Evolutionary conservation across 2,797 vertebrate species (phyloP).

Genomic region (Pyrocephalus nanus): DNA sequence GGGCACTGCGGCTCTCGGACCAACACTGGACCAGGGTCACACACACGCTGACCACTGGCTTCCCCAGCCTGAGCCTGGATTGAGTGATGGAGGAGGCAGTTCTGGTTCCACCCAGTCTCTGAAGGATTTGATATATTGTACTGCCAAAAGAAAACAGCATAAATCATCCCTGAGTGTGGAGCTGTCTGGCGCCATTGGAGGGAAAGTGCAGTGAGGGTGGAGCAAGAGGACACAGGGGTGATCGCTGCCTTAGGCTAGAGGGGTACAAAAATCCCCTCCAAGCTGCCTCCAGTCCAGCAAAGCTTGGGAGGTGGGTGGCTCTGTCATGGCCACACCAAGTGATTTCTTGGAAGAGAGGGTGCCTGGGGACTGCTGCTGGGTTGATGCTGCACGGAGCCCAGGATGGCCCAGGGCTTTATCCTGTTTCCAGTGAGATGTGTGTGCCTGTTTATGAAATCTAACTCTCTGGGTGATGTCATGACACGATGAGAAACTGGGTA

Average conservation of each 20-base stretch:
- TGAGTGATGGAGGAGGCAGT: slow-evolving; percentile 1
- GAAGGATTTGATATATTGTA: slow-evolving; percentile 16
- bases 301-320: neutral
- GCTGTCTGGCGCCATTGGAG: slow-evolving; percentile 13
- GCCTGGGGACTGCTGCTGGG: neutral
- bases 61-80: neutral
- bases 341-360: slow-evolving; percentile 18
- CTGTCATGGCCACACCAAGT: neutral
- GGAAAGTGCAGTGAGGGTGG: slow-evolving; percentile 28
- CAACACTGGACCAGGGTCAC: accelerated
- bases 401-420: neutral
- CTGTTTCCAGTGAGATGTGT: neutral
- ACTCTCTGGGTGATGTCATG: slow-evolving; percentile 66
- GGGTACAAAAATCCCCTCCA: neutral
- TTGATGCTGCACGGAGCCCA: neutral
- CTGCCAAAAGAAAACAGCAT: slow-evolving; percentile 51
- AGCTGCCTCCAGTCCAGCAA: neutral
- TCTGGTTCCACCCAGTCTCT: slow-evolving; percentile 58
- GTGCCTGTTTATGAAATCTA: slow-evolving; percentile 28
- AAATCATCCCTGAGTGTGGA: slow-evolving; percentile 35
- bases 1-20: neutral
- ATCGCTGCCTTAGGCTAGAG: neutral
- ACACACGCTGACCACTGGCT: neutral
- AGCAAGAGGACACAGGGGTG: neutral
- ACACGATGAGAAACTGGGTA: slow-evolving; percentile 38